phyloP scores from a whole-genome alignment of 2,888 invertebrate species.

The Crioceris asparagi region DNA sequence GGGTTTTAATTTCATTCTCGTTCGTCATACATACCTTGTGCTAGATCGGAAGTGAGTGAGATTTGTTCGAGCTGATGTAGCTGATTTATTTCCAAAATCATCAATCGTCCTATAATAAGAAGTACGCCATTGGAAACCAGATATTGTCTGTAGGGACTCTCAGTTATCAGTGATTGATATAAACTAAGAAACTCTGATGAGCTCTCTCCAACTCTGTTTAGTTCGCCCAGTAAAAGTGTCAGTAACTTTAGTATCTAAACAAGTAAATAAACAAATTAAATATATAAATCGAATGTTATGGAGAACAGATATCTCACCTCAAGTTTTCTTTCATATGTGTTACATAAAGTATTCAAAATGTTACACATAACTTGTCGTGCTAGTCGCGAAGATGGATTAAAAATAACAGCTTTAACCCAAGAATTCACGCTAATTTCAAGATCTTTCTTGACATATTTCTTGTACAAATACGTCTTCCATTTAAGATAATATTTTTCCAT shows the following conservation, averaged over 20 bases:
- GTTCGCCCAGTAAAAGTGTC: constrained; percentile 77
- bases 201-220: constrained; percentile 81
- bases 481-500: constrained; percentile 63
- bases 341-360: constrained; percentile 75
- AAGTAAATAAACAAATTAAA: constrained; percentile 1
- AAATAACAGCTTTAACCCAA: constrained; percentile 87
- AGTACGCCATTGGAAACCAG: constrained; percentile 71
- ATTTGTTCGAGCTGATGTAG: constrained; percentile 84
- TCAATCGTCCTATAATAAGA: constrained; percentile 69
- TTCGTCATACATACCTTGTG: too few relatives aligned
- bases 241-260: constrained; percentile 64
- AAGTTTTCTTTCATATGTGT: constrained; percentile 54
- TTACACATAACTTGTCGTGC: constrained; percentile 84
- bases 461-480: constrained; percentile 45
- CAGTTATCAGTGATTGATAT: constrained; percentile 75
- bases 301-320: constrained; percentile 31
- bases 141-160: constrained; percentile 89
- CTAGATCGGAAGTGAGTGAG: constrained; percentile 84
- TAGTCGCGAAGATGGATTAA: constrained; percentile 81
- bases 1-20: too few relatives aligned
- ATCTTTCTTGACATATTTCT: constrained; percentile 38
- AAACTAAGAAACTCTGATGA: constrained; percentile 83
- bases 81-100: constrained; percentile 81
- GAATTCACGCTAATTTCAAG: constrained; percentile 57
- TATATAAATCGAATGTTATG: neutral